Evolutionary conservation across 2,888 invertebrate genomes (phyloP).

Genomic region (Volucella zonaria): DNA sequence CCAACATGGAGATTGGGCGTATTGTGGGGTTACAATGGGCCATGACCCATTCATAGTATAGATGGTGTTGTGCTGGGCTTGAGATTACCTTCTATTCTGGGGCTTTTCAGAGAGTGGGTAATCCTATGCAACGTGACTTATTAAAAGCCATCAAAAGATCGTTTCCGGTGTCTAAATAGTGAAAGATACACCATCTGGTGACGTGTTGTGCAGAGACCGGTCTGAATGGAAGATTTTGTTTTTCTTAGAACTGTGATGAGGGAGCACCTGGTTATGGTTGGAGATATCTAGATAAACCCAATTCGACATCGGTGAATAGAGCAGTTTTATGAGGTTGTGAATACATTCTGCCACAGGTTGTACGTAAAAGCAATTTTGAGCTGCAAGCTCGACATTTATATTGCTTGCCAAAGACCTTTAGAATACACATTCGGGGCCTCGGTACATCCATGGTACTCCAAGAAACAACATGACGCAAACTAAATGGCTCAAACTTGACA

Average conservation of each 20-base stretch:
- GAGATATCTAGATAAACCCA: conserved; percentile 44
- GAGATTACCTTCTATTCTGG: background rate
- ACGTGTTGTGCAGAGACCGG: no score
- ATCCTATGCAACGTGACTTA: conserved; percentile 43
- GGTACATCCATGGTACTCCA: no score
- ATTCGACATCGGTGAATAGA: conserved; percentile 13
- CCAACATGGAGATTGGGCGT: conserved; percentile 44
- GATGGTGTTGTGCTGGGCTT: background rate
- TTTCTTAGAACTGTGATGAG: no score
- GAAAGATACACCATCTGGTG: background rate
- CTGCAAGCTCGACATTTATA: no score
- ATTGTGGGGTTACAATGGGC: conserved; percentile 51
- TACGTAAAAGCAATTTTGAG: no score
- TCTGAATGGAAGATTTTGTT: no score
- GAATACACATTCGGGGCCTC: no score
- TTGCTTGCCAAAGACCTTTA: no score
- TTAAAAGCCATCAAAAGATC: conserved; percentile 39
- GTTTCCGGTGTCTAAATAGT: conserved; percentile 46
- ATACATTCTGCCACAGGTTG: background rate
- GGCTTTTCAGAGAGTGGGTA: background rate
- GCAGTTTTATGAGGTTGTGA: conserved; percentile 35
- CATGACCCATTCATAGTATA: conserved; percentile 32
- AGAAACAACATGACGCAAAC: no score
- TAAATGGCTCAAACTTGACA: no score
- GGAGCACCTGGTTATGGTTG: background rate